A percentile compares a stretch with the other conserved stretches of the same genome.
phyloP scores from a whole-genome alignment of 1,140 invertebrate species.

The Ridgeia piscesae region DNA sequence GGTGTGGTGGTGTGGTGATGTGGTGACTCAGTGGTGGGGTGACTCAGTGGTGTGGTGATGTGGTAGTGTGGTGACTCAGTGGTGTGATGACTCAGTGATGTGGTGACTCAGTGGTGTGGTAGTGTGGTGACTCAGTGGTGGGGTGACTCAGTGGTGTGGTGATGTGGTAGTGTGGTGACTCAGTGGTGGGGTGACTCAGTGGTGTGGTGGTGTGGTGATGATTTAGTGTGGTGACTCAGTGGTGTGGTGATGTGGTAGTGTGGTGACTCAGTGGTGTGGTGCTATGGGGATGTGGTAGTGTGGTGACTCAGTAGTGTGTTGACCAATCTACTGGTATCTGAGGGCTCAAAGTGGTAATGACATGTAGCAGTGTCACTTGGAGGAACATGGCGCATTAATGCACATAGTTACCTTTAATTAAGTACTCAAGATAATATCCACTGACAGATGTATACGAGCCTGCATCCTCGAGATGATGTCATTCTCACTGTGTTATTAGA shows the following conservation, averaged over 20 bases:
- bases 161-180: not conserved
- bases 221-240: not conserved
- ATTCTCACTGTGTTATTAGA: conserved; percentile 35
- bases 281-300: not conserved
- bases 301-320: not conserved
- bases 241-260: not conserved
- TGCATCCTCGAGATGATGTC: not conserved
- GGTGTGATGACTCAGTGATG: not conserved
- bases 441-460: not conserved
- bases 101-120: not conserved
- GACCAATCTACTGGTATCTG: not conserved
- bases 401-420: not conserved
- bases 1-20: too few relatives aligned
- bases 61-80: not conserved
- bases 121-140: not conserved
- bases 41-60: too few relatives aligned
- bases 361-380: not conserved
- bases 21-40: too few relatives aligned
- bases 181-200: not conserved
- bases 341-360: not conserved
- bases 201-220: not conserved
- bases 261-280: not conserved
- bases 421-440: not conserved
- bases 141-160: not conserved
- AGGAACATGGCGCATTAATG: not conserved